Evolutionary conservation across 2,797 vertebrate species (phyloP), one percentile per base, ranked within the genome.

Genomic region (Podargus strigoides): DNA sequence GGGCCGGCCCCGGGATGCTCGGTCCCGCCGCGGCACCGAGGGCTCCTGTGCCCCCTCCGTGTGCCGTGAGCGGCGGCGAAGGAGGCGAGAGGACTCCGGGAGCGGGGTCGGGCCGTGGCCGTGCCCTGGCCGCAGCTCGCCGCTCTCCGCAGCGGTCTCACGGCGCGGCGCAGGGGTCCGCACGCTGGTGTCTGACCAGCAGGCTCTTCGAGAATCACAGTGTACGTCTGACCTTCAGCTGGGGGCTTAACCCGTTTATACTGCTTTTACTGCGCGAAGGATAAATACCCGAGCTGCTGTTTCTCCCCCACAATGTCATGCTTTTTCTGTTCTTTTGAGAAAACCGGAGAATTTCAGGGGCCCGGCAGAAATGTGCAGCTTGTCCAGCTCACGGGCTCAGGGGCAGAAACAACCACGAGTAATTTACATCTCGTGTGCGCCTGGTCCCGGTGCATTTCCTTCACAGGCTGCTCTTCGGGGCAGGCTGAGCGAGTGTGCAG

Each of bases 151-250:
- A n/a, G n/a, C n/a, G n/a, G n/a, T n/a, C n/a, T n/a, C n/a, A n/a
- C n/a, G n/a, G n/a, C n/a, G n/a, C n/a, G n/a, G n/a, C n/a, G n/a
- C n/a, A n/a, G n/a, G n/a, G n/a, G n/a, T n/a, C n/a, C n/a, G 12
- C 14, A 0, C 14, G 10, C 2, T 17, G 18, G 23, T 44, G 46
- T 66, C 55, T 44, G 41, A 12, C 41, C 39, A 19, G 41, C n/a
- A 49, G 41, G 23, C 15, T 67, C 49, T 53, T 10, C 19, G 6
- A 47, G 60, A 8, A 14, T n/a, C 17, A n/a, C 23, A 26, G 1
- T 9, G 7, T 2, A 2, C 7, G 4, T 46, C 46, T 67, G 39
- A 12, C 22, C 27, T 18, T 11, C n/a, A 5, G 5, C 24, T 5
- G 2, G 26, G 9, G 42, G 1, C 53, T 68, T 37, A 9, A 55